phyloP scores from a whole-genome alignment of 53 echinoderm and acorn worm genomes.

The Echinarachnius parma region DNA sequence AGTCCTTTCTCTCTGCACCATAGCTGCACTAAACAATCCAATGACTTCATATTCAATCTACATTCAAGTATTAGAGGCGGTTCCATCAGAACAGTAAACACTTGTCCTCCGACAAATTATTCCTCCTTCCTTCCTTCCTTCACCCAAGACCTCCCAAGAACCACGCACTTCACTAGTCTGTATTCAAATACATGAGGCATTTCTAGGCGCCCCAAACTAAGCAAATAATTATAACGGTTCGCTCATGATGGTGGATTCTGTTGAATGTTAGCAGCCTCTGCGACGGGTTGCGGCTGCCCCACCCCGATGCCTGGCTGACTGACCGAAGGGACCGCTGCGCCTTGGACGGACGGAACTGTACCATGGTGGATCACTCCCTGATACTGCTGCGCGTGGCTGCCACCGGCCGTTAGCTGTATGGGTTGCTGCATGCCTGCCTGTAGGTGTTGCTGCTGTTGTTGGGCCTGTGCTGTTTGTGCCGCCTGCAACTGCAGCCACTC shows the following conservation, averaged over 20 bases:
- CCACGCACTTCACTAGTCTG: too few relatives aligned
- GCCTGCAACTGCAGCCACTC: conserved; percentile 96
- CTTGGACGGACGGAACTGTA: neutral
- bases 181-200: too few relatives aligned
- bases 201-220: too few relatives aligned
- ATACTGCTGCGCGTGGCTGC: neutral
- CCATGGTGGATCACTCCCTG: neutral
- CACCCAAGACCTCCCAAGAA: too few relatives aligned
- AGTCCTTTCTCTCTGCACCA: too few relatives aligned
- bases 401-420: conserved; percentile 1
- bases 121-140: too few relatives aligned
- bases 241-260: conserved; percentile 12
- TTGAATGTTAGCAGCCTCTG: conserved; percentile 14
- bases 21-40: too few relatives aligned
- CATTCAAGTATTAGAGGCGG: too few relatives aligned
- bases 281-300: conserved; percentile 13
- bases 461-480: conserved; percentile 68
- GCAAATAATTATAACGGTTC: too few relatives aligned
- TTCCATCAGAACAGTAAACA: too few relatives aligned
- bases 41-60: too few relatives aligned
- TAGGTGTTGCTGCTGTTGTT: conserved; percentile 42
- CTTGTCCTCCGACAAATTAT: too few relatives aligned
- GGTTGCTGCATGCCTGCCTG: conserved; percentile 14
- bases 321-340: neutral
- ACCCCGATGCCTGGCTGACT: neutral